Evolutionary conservation across 2,113 vertebrate species (phyloP).

Genomic region (Uria lomvia): DNA sequence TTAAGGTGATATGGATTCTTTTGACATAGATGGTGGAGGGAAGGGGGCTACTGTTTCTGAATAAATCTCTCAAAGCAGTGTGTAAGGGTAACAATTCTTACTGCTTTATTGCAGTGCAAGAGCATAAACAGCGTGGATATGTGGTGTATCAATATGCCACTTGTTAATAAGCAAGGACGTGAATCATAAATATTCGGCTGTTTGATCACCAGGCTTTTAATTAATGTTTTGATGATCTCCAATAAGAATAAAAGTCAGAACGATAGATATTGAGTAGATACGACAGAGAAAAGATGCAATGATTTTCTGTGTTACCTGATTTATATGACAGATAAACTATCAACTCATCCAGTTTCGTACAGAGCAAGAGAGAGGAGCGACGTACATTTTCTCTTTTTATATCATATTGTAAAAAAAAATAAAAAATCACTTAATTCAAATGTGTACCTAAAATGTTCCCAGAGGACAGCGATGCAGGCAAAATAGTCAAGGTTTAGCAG

Average conservation of each 20-base stretch:
- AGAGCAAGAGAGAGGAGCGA: slow-evolving; percentile 29
- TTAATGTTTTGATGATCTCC: slow-evolving; percentile 75
- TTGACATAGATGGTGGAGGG: background rate
- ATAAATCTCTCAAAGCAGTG: slow-evolving; percentile 48
- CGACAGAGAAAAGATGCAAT: slow-evolving; percentile 62
- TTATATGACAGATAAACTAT: slow-evolving; percentile 72
- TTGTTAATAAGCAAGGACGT: slow-evolving; percentile 69
- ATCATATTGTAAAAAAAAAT: slow-evolving; percentile 28
- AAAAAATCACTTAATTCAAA: slow-evolving; percentile 49
- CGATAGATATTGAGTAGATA: slow-evolving; percentile 59
- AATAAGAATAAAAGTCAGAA: slow-evolving; percentile 73
- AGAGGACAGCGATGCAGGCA: background rate
- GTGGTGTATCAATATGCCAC: slow-evolving; percentile 68
- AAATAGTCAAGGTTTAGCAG: slow-evolving; percentile 20
- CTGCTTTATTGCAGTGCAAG: slow-evolving; percentile 60
- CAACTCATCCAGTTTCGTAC: slow-evolving; percentile 37
- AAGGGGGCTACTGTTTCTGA: slow-evolving; percentile 4
- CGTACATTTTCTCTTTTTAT: slow-evolving; percentile 30
- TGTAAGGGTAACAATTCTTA: slow-evolving; percentile 52
- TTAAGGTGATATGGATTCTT: background rate
- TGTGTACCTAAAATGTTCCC: slow-evolving; percentile 49
- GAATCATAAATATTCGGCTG: slow-evolving; percentile 71
- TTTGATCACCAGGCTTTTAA: slow-evolving; percentile 73
- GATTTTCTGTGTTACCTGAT: slow-evolving; percentile 67
- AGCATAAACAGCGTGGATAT: slow-evolving; percentile 63